Percentiles rank a stretch among this genome's conserved stretches.
Evolutionary conservation across 2,888 invertebrate genomes (phyloP).

Genomic region (Exocentrus adspersus): DNA sequence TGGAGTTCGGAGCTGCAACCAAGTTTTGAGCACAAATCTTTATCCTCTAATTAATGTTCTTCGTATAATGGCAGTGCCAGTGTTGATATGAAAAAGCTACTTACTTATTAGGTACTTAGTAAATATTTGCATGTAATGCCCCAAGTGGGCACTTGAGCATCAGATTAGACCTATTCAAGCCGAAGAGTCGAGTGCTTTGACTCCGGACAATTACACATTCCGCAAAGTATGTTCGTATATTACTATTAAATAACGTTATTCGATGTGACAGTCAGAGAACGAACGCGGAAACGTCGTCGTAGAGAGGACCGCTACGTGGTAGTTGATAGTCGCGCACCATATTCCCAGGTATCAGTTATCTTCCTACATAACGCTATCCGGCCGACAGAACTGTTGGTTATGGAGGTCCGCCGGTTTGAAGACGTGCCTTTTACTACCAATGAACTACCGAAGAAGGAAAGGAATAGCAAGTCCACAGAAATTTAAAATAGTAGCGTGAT

Average conservation of each 20-base stretch:
- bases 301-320: conserved; percentile 44
- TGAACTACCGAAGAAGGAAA: background rate
- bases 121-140: too few species aligned
- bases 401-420: conserved; percentile 2
- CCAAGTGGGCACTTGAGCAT: background rate
- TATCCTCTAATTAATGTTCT: too few species aligned
- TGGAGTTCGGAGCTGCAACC: too few species aligned
- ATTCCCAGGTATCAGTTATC: conserved; percentile 18
- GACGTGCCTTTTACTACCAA: conserved; percentile 5
- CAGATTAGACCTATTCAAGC: conserved; percentile 4
- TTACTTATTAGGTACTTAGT: too few species aligned
- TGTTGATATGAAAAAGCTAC: background rate
- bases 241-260: conserved; percentile 47
- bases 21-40: too few species aligned
- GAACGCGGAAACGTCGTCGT: conserved; percentile 48
- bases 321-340: conserved; percentile 30
- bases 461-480: too few species aligned
- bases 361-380: conserved; percentile 14
- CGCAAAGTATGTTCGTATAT: conserved; percentile 43
- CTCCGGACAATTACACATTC: conserved; percentile 44
- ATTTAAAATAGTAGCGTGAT: too few species aligned
- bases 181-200: conserved; percentile 37
- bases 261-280: conserved; percentile 44
- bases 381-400: conserved; percentile 7
- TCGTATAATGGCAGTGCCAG: too few species aligned